These are phyloP conservation scores for Ranitomeya variabilis DNA, from an alignment of 2,113 vertebrate genomes.

Conservation along the genomic window DNA sequence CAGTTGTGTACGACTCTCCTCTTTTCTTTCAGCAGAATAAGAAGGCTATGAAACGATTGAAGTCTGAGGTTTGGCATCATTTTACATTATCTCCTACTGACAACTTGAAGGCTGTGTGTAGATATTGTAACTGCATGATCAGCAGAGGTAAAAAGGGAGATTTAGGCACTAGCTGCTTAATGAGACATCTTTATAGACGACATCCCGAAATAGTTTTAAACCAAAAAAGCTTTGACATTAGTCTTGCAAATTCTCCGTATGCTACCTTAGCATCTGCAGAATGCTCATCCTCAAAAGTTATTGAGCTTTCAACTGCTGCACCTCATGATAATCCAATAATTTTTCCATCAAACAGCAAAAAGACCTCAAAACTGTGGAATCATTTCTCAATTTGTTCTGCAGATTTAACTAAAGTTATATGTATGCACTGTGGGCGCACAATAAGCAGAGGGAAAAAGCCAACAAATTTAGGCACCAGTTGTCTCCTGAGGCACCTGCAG, in stretches of 20 bases:
- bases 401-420: conserved; percentile 94
- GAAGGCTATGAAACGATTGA: conserved; percentile 90
- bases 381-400: conserved; percentile 91
- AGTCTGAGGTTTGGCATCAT: conserved; percentile 95
- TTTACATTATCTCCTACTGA: conserved; percentile 87
- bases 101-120: conserved; percentile 90
- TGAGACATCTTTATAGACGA: conserved; percentile 88
- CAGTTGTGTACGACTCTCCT: conserved; percentile 65
- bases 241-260: conserved; percentile 78
- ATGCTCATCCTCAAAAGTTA: conserved; percentile 72
- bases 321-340: conserved; percentile 75
- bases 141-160: conserved; percentile 91
- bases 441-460: conserved; percentile 97
- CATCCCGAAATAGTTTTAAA: conserved; percentile 86
- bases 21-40: conserved; percentile 91
- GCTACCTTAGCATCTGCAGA: conserved; percentile 76
- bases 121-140: conserved; percentile 89
- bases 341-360: conserved; percentile 87
- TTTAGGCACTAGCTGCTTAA: conserved; percentile 93
- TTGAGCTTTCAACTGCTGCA: conserved; percentile 67
- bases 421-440: conserved; percentile 96
- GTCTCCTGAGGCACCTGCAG: conserved; percentile 92
- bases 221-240: conserved; percentile 76
- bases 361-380: conserved; percentile 98
- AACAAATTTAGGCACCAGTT: conserved; percentile 94